Evolutionary conservation across 2,888 invertebrate species (phyloP).

Genomic region (Tiliacea aurago): DNA sequence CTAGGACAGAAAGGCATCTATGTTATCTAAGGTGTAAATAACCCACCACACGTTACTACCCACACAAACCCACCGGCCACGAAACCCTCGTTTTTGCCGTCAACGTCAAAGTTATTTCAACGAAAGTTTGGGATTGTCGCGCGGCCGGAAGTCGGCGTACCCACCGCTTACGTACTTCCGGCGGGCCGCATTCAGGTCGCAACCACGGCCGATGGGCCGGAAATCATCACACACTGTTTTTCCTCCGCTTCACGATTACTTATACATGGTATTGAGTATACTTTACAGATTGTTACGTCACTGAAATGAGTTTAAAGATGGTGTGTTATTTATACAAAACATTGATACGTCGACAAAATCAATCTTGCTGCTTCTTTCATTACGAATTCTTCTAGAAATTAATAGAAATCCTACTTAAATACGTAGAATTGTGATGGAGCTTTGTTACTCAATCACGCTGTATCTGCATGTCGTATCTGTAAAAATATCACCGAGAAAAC

Average conservation of each 20-base stretch:
- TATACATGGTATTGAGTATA: constrained; percentile 44
- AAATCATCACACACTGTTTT: constrained; percentile 68
- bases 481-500: too few relatives aligned
- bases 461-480: too few relatives aligned
- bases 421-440: neutral
- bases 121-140: constrained; percentile 64
- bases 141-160: constrained; percentile 63
- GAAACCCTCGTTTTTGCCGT: constrained; percentile 57
- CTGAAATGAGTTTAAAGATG: neutral
- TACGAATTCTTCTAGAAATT: neutral
- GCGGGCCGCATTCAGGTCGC: constrained; percentile 55
- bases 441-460: neutral
- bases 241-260: constrained; percentile 54
- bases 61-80: constrained; percentile 24
- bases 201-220: constrained; percentile 65
- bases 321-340: neutral
- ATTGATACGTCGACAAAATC: neutral
- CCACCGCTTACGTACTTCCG: constrained; percentile 64
- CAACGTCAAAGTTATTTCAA: constrained; percentile 62
- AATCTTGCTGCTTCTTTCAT: neutral
- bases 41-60: neutral
- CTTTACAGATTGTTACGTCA: constrained; percentile 32
- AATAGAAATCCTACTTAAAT: neutral
- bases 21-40: constrained; percentile 10
- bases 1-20: neutral